These are phyloP conservation scores for Trichonephila clavata DNA, from an alignment of 1,140 invertebrate species.

Conservation along the genomic window DNA sequence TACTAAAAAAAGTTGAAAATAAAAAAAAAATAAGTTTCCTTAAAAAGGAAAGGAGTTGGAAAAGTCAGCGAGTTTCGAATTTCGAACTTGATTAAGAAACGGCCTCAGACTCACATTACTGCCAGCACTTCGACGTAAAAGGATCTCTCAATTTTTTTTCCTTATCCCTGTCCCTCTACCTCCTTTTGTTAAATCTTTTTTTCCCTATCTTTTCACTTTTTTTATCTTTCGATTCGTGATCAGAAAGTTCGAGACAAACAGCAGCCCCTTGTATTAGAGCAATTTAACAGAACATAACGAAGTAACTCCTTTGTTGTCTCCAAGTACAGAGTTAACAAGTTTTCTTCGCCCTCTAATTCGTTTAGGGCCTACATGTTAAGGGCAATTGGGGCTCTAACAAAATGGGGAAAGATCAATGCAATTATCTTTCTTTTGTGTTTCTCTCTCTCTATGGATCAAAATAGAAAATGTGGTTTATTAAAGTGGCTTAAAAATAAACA, in stretches of 20 bases:
- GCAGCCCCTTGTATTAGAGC: conserved; percentile 69
- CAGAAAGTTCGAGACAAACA: conserved; percentile 57
- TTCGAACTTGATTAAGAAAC: conserved; percentile 62
- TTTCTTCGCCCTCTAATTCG: conserved; percentile 67
- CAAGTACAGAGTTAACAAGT: conserved; percentile 64
- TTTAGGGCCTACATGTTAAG: conserved; percentile 53
- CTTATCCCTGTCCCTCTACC: not conserved
- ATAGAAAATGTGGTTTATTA: not conserved
- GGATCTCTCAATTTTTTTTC: conserved; percentile 22
- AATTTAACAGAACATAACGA: conserved; percentile 72
- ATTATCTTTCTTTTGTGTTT: conserved; percentile 18
- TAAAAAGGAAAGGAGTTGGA: not conserved
- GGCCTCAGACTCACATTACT: conserved; percentile 43
- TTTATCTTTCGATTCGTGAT: conserved; percentile 43
- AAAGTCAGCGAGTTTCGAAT: conserved; percentile 41
- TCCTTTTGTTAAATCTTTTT: conserved; percentile 26
- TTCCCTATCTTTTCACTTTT: not conserved
- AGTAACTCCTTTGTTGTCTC: conserved; percentile 62
- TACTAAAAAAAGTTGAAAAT: not conserved
- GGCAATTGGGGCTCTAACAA: conserved; percentile 21
- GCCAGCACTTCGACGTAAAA: conserved; percentile 15
- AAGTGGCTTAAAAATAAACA: conserved; percentile 1
- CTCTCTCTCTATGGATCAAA: not conserved
- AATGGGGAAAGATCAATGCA: conserved; percentile 34
- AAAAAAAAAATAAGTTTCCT: not conserved